Evolutionary conservation across 2,888 invertebrate species (phyloP).

Genomic region (Rosalia funebris): DNA sequence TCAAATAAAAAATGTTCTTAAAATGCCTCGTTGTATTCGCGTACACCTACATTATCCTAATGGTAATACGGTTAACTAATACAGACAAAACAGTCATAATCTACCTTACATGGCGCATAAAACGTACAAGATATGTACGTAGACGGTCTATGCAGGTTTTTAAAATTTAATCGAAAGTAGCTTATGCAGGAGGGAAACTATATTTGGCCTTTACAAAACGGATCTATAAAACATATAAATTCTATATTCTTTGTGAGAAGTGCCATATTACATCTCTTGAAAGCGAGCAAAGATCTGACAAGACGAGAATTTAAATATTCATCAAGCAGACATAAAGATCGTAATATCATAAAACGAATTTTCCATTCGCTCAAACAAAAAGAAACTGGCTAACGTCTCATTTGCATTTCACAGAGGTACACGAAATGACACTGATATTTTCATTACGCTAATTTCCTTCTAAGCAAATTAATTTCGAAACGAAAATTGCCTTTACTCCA

Average conservation of each 20-base stretch:
- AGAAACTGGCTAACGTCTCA: slow-evolving; percentile 48
- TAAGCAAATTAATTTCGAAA: slow-evolving; percentile 55
- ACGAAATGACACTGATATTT: slow-evolving; percentile 59
- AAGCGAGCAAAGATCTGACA: slow-evolving; percentile 54
- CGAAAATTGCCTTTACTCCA: slow-evolving; percentile 41
- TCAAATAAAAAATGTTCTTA: too few species aligned
- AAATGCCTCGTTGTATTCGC: too few species aligned
- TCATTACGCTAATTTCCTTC: slow-evolving; percentile 59
- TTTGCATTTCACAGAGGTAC: slow-evolving; percentile 54
- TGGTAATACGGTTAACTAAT: too few species aligned
- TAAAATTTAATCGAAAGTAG: slow-evolving; percentile 44
- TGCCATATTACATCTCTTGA: slow-evolving; percentile 56
- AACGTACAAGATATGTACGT: slow-evolving; percentile 28
- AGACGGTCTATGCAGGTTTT: slow-evolving; percentile 39
- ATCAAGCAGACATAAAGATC: slow-evolving; percentile 62
- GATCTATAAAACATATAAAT: slow-evolving; percentile 59
- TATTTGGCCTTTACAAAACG: slow-evolving; percentile 48
- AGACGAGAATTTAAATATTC: slow-evolving; percentile 61
- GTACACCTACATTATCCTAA: too few species aligned
- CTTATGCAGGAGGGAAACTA: slow-evolving; percentile 42
- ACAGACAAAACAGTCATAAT: too few species aligned
- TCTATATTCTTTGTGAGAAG: slow-evolving; percentile 58
- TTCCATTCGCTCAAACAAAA: slow-evolving; percentile 61
- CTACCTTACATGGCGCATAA: too few species aligned
- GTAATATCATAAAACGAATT: slow-evolving; percentile 63